Conservation (phyloP, 2,113 vertebrate genomes). For the Butorides virescens region DNA sequence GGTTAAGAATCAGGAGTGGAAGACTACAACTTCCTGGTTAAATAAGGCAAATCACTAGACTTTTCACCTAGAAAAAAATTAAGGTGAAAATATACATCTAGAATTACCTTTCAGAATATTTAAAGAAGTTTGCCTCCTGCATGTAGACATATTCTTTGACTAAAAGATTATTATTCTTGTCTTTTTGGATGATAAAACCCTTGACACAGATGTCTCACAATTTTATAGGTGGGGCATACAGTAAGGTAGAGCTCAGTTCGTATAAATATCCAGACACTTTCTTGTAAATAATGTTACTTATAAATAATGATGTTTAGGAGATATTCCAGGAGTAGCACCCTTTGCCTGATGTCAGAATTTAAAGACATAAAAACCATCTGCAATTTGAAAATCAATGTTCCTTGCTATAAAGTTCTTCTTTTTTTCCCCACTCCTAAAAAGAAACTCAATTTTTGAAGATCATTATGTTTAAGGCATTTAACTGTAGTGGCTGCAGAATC, state of each 20-base stretch:
- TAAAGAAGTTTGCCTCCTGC: not conserved
- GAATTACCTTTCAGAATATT: not conserved
- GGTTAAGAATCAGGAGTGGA: not conserved
- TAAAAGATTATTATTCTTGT: not conserved
- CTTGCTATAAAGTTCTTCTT: accelerated
- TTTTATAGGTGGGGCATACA: not conserved
- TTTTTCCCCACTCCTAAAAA: not conserved
- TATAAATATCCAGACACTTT: not conserved
- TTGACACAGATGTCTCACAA: not conserved
- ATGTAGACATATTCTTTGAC: not conserved
- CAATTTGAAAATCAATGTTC: not conserved
- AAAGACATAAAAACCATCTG: not conserved
- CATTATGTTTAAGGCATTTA: not conserved
- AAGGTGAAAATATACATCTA: not conserved
- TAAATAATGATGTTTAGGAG: not conserved
- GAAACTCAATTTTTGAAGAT: not conserved
- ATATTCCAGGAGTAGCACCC: not conserved
- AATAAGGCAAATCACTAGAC: not conserved
- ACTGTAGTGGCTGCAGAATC: not conserved
- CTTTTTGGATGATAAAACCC: not conserved
- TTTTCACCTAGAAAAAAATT: not conserved
- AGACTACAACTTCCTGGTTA: not conserved
- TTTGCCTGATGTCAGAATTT: not conserved
- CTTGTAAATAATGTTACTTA: not conserved
- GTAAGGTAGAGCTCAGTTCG: not conserved